Evolutionary conservation across 2,113 vertebrate species (phyloP).

Genomic region (Ceratotherium simum): DNA sequence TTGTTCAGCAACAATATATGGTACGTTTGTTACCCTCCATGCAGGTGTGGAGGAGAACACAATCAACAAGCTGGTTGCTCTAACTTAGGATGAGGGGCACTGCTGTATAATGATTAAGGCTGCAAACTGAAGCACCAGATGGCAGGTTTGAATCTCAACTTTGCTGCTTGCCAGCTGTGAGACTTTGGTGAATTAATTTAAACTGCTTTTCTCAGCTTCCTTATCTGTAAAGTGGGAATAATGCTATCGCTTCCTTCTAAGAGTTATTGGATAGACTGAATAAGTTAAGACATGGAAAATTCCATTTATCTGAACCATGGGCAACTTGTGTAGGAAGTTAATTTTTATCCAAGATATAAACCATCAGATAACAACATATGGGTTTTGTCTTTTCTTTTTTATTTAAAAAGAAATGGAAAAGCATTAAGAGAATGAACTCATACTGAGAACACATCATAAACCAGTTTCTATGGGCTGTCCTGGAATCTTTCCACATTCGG

Average conservation of each 20-base stretch:
- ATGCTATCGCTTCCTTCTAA: not conserved
- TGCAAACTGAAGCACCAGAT: not conserved
- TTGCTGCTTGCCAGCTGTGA: not conserved
- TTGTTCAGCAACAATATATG: not conserved
- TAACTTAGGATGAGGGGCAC: not conserved
- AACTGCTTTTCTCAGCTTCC: not conserved
- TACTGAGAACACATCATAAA: not conserved
- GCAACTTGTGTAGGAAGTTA: not conserved
- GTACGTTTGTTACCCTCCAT: not conserved
- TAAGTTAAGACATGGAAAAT: not conserved
- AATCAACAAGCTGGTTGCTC: not conserved
- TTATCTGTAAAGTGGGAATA: not conserved
- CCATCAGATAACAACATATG: not conserved
- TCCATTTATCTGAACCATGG: not conserved
- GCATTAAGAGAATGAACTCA: not conserved
- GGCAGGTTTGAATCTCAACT: not conserved
- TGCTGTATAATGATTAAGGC: not conserved
- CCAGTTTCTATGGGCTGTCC: not conserved
- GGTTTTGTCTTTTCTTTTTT: not conserved
- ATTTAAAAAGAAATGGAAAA: slow-evolving; percentile 9
- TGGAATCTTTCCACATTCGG: not conserved
- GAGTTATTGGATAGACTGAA: not conserved
- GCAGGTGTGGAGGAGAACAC: not conserved
- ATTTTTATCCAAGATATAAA: not conserved
- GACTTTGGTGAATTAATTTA: not conserved